Evolutionary conservation across 2,113 vertebrate genomes (phyloP).

Genomic region (Stigmatopora nigra): DNA sequence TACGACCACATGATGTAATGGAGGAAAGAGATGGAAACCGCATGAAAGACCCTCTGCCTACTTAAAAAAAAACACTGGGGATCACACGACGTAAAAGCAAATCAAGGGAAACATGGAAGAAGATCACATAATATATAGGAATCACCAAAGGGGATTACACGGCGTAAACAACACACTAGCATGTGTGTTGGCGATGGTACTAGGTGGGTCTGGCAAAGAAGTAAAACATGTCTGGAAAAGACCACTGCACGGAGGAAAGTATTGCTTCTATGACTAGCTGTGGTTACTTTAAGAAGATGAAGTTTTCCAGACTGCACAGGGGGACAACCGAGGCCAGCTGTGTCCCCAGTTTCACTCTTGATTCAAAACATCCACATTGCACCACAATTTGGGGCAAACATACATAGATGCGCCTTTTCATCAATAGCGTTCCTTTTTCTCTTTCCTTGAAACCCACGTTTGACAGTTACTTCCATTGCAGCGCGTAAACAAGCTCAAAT

Average conservation of each 20-base stretch:
- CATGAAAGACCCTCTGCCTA: neutral
- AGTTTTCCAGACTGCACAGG: neutral
- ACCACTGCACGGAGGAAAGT: neutral
- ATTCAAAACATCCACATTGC: conserved; percentile 22
- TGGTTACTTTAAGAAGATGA: neutral
- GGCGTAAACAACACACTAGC: neutral
- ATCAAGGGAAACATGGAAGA: neutral
- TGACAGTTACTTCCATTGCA: conserved; percentile 29
- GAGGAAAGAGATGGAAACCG: neutral
- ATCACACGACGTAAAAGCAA: neutral
- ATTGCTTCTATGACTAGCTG: neutral
- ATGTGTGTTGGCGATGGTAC: neutral
- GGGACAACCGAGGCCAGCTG: conserved; percentile 1
- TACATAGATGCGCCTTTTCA: conserved; percentile 6
- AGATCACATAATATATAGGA: neutral
- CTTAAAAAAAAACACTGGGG: neutral
- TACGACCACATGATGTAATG: neutral
- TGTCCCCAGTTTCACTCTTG: conserved; percentile 6
- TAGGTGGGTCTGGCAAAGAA: neutral
- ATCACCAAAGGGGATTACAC: neutral
- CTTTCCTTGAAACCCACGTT: conserved; percentile 38
- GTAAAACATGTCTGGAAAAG: neutral
- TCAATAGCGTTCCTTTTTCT: conserved; percentile 2
- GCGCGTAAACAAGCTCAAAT: conserved; percentile 53
- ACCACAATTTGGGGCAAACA: conserved; percentile 25